phyloP scores from a whole-genome alignment of 1,140 invertebrate genomes.

The Pararge aegeria region DNA sequence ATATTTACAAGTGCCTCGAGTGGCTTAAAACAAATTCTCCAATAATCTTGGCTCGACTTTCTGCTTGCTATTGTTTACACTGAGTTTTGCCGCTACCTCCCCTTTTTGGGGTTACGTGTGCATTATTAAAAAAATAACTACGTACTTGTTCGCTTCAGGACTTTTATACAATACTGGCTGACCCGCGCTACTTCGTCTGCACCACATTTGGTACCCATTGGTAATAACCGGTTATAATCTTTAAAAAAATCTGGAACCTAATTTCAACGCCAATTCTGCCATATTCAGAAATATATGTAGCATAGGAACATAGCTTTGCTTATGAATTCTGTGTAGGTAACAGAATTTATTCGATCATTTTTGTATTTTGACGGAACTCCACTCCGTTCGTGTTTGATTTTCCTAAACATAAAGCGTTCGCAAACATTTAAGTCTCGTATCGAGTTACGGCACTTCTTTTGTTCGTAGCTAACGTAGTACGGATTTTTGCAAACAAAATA shows the following conservation, averaged over 20 bases:
- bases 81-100: constrained; percentile 56
- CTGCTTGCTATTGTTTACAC: constrained; percentile 60
- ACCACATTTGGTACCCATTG: too few relatives aligned
- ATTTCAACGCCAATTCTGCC: too few relatives aligned
- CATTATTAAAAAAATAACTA: neutral
- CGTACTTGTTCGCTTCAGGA: too few relatives aligned
- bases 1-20: constrained; percentile 74
- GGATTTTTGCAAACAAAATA: constrained; percentile 30
- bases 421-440: constrained; percentile 72
- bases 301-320: too few relatives aligned
- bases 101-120: constrained; percentile 27
- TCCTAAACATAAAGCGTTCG: constrained; percentile 68
- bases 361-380: constrained; percentile 54
- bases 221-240: too few relatives aligned
- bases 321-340: too few relatives aligned
- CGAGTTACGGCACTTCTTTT: constrained; percentile 64
- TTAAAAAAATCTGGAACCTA: too few relatives aligned
- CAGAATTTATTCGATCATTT: constrained; percentile 12
- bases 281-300: too few relatives aligned
- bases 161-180: too few relatives aligned
- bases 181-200: too few relatives aligned
- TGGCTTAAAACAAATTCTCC: constrained; percentile 78
- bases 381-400: constrained; percentile 73
- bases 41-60: constrained; percentile 67
- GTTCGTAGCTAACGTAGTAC: constrained; percentile 36